Percentiles rank a stretch among this genome's conserved stretches.
These are phyloP conservation scores for Urophycis tenuis DNA, from an alignment of 2,797 vertebrate species.

Conservation along the genomic window DNA sequence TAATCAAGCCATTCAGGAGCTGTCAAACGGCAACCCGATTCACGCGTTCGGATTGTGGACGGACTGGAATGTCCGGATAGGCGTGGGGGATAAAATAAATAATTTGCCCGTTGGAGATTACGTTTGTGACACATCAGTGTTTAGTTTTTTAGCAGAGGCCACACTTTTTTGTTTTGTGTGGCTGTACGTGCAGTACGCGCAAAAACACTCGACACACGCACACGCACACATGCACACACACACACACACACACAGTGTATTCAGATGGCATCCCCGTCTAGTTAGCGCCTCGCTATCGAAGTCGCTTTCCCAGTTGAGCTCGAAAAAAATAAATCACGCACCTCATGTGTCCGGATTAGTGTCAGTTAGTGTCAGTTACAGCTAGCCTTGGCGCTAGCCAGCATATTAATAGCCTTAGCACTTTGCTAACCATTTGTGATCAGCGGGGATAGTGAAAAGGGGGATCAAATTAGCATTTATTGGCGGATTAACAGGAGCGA, in stretches of 20 bases:
- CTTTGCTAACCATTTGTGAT: constrained; percentile 31
- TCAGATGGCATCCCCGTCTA: too few relatives aligned
- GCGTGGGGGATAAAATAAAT: neutral
- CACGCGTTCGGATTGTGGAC: neutral
- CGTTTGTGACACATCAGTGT: neutral
- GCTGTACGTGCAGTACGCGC: too few relatives aligned
- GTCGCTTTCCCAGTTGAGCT: constrained; percentile 11
- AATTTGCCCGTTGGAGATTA: neutral
- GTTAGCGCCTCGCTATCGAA: neutral
- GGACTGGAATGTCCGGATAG: neutral
- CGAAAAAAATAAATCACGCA: constrained; percentile 18
- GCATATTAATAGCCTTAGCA: constrained; percentile 6
- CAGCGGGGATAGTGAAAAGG: constrained; percentile 28
- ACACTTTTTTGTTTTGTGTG: too few relatives aligned
- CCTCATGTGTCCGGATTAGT: constrained; percentile 27
- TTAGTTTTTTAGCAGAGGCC: neutral
- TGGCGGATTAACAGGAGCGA: constrained; percentile 19
- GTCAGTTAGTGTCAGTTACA: constrained; percentile 30
- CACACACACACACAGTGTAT: too few relatives aligned
- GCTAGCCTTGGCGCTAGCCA: constrained; percentile 22
- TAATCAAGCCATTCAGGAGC: neutral
- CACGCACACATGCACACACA: too few relatives aligned
- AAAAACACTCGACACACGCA: too few relatives aligned
- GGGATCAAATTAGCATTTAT: neutral
- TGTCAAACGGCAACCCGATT: neutral